Conservation (phyloP, 2,797 vertebrate genomes). For the Periparus ater region DNA sequence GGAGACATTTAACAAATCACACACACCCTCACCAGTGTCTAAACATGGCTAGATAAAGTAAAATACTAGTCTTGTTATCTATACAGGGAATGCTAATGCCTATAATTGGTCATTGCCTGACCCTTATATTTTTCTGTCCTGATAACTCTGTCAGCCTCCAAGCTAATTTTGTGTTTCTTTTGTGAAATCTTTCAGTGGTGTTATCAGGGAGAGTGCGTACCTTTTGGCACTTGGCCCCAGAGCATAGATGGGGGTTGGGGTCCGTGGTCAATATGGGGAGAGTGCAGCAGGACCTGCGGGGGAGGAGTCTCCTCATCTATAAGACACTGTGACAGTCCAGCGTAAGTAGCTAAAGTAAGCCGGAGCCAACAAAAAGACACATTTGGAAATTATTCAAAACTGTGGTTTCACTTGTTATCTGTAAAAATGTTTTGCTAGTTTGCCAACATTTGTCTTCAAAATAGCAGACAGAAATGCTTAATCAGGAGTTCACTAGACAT, state of each 20-base stretch:
- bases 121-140: constrained; percentile 62
- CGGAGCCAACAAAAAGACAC: constrained; percentile 87
- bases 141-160: constrained; percentile 68
- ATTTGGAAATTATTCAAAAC: constrained; percentile 76
- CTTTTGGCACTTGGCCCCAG: constrained; percentile 95
- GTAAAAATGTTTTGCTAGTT: constrained; percentile 71
- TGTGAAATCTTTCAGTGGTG: constrained; percentile 91
- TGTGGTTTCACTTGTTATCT: constrained; percentile 78
- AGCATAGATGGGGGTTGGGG: constrained; percentile 94
- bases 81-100: constrained; percentile 64
- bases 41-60: constrained; percentile 69
- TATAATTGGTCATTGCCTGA: constrained; percentile 73
- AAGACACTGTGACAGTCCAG: constrained; percentile 99
- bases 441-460: constrained; percentile 73
- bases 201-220: constrained; percentile 95
- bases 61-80: constrained; percentile 64
- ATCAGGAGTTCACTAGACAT: constrained; percentile 46
- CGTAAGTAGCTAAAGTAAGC: constrained; percentile 99
- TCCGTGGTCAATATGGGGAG: constrained; percentile 95
- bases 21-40: constrained; percentile 50
- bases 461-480: constrained; percentile 58
- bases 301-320: constrained; percentile 96
- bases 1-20: constrained; percentile 70
- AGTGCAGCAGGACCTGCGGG: constrained; percentile 98
- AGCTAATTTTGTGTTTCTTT: constrained; percentile 75